Evolutionary conservation across 1,140 invertebrate species (phyloP).

Genomic region (Thalassaphorura encarpata): DNA sequence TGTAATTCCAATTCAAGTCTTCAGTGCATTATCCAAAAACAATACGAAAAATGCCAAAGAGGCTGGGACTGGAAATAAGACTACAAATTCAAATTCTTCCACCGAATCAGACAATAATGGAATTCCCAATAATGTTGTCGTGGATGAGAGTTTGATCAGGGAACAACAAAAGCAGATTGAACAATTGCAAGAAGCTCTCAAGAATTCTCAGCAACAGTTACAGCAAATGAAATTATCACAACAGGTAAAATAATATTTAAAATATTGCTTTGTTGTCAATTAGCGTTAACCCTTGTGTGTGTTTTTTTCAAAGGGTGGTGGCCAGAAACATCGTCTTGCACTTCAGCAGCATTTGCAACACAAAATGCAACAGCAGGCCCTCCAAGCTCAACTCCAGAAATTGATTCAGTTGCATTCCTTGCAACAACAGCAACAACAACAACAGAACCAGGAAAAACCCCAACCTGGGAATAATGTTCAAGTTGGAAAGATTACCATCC

Average conservation of each 20-base stretch:
- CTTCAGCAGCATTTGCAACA: conserved; percentile 59
- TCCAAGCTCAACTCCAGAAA: conserved; percentile 37
- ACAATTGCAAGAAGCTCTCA: conserved; percentile 71
- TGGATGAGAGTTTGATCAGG: conserved; percentile 43
- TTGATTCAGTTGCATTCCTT: conserved; percentile 40
- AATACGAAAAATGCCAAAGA: conserved; percentile 6
- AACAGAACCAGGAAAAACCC: conserved; percentile 41
- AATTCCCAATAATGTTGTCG: background rate
- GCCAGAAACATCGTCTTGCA: conserved; percentile 42
- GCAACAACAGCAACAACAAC: conserved; percentile 41
- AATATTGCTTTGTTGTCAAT: background rate
- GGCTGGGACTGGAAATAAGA: background rate
- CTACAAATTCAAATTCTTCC: background rate
- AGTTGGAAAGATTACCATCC: too few species aligned
- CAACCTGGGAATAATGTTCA: too few species aligned
- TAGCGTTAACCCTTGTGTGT: conserved; percentile 6
- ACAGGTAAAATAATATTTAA: conserved; percentile 7
- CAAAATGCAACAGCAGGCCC: conserved; percentile 51
- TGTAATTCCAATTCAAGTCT: conserved; percentile 7
- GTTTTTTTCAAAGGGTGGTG: conserved; percentile 9
- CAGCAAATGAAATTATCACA: conserved; percentile 39
- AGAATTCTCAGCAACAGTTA: conserved; percentile 59
- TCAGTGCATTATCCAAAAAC: conserved; percentile 8
- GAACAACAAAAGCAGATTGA: conserved; percentile 79
- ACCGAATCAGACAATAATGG: background rate